Evolutionary conservation across 2,797 vertebrate genomes (phyloP).

Genomic region (Bryconaethiops microstoma): DNA sequence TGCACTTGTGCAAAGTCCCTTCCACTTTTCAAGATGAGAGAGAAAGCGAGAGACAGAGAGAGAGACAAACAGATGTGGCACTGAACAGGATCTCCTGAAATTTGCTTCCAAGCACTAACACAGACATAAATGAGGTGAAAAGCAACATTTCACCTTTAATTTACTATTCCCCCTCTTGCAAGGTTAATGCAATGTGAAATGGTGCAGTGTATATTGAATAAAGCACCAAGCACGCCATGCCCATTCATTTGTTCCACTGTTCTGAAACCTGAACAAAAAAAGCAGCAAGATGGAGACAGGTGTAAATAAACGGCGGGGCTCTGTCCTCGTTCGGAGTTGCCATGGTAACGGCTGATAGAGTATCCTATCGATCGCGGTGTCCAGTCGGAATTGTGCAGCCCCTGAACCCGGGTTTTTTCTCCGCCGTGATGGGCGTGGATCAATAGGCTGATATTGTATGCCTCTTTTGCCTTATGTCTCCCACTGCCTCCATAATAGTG

Average conservation of each 20-base stretch:
- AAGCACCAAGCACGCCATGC: slow-evolving; percentile 34
- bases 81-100: not conserved
- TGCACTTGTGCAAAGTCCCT: slow-evolving; percentile 49
- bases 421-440: slow-evolving; percentile 83
- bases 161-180: not conserved
- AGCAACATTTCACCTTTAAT: slow-evolving; percentile 17
- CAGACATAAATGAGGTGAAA: slow-evolving; percentile 1
- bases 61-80: not conserved
- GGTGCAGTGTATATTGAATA: slow-evolving; percentile 17
- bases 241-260: slow-evolving; percentile 67
- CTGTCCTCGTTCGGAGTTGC: slow-evolving; percentile 82
- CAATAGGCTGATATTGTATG: slow-evolving; percentile 85
- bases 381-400: slow-evolving; percentile 77
- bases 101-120: not conserved
- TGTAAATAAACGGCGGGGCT: slow-evolving; percentile 80
- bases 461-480: slow-evolving; percentile 77
- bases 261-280: slow-evolving; percentile 58
- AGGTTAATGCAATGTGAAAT: slow-evolving; percentile 26
- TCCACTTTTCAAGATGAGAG: slow-evolving; percentile 24
- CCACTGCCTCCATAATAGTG: slow-evolving; percentile 65
- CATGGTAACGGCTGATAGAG: slow-evolving; percentile 86
- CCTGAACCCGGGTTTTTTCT: slow-evolving; percentile 80
- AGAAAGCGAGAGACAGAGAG: not conserved
- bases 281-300: slow-evolving; percentile 75
- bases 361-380: slow-evolving; percentile 84